A percentile compares a stretch with the other conserved stretches of the same genome.
Conservation (phyloP, 1,140 invertebrate species). For the Eufriesea mexicana region DNA sequence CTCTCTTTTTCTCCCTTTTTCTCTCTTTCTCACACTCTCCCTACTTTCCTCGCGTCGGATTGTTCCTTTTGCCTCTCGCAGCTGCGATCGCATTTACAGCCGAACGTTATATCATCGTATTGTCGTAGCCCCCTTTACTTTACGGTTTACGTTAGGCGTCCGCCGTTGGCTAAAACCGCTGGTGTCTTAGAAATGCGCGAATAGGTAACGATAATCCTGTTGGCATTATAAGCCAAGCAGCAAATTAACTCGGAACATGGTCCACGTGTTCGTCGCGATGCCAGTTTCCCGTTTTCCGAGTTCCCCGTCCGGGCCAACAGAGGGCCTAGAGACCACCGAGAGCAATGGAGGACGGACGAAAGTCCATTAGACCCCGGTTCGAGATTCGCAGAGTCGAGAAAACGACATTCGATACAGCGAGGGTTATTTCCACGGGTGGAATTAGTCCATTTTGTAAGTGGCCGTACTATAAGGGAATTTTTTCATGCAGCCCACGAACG, state of each 20-base stretch:
- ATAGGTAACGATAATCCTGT: neutral
- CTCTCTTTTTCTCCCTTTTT: neutral
- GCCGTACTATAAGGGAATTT: slow-evolving; percentile 19
- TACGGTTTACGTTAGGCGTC: too few species aligned
- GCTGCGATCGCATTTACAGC: slow-evolving; percentile 26
- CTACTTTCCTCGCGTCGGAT: neutral
- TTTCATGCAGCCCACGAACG: neutral
- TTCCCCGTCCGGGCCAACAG: too few species aligned
- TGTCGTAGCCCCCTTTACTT: neutral
- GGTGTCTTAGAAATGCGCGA: neutral
- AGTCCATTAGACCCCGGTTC: neutral
- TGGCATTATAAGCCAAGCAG: too few species aligned
- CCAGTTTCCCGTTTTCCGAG: too few species aligned
- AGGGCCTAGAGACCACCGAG: too few species aligned
- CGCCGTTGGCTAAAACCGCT: neutral
- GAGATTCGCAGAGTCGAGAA: neutral
- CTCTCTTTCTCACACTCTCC: neutral
- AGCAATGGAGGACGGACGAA: neutral
- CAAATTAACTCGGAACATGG: neutral
- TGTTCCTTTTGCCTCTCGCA: neutral
- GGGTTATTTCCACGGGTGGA: neutral
- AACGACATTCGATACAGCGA: slow-evolving; percentile 31
- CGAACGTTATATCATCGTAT: slow-evolving; percentile 17
- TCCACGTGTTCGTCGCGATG: too few species aligned
- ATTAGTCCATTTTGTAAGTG: slow-evolving; percentile 44